Evolutionary conservation across 2,797 vertebrate genomes (phyloP), one percentile per base, ranked within the genome.

Genomic region (Cossypha heuglini): DNA sequence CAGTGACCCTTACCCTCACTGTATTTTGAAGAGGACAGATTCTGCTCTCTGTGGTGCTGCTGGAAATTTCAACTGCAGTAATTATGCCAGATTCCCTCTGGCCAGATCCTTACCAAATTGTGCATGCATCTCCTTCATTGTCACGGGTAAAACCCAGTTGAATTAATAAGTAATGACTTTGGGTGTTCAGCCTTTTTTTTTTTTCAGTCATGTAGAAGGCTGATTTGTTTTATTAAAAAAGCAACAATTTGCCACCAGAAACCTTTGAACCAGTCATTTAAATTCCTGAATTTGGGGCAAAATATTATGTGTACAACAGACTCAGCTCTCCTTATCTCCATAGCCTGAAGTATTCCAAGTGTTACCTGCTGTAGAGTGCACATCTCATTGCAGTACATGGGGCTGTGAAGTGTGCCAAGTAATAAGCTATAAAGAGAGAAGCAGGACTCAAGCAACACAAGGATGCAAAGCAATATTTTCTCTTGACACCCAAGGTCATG

Each of bases 401-500:
- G 73, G 92, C 80, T 86, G 68, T 93, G 75, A 96, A 94, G 92
- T 95, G 95, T 89, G 71, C 84, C 95, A 91, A 96, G 96, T 82
- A 94, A 95, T 95, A 97, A 93, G 94, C 91, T 80, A 73, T 79
- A 93, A 97, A 92, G 93, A 93, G 90, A 96, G 79, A 95, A 76
- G 80, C 90, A 94, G 96, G 96, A 96, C 96, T 92, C 95, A 97
- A 97, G 75, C 76, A 96, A 90, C 91, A 87, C 63, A 77, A 93
- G 74, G 94, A 97, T 88, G 83, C 91, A 90, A 95, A 96, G 96
- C 95, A 93, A 96, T 98, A 97, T 98, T 98, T 97, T 96, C 95
- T 96, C 86, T 96, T 98, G 97, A 98, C 97, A 97, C 72, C 46
- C 97, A 98, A 98, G 97, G 97, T 97, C 95, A 81, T 20, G 52